Conservation (phyloP, 2,888 invertebrate genomes). For the Creontiades dilutus region DNA sequence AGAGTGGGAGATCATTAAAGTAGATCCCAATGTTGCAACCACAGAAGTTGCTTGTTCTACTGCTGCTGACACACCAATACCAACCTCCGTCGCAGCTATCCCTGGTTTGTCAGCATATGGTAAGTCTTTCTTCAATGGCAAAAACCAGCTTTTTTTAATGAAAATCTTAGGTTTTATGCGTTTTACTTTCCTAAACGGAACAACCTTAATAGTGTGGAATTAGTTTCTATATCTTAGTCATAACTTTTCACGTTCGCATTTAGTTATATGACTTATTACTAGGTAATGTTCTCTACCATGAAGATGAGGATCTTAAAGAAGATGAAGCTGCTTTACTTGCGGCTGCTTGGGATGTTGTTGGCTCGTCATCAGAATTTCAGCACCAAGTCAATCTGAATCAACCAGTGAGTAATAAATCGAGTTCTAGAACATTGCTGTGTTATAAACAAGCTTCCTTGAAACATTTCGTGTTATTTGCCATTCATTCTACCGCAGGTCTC, state of each 20-base stretch:
- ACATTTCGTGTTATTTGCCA: not conserved
- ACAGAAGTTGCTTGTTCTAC: constrained; percentile 62
- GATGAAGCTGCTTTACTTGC: constrained; percentile 76
- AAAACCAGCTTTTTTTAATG: not conserved
- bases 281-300: constrained; percentile 73
- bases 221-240: too few relatives aligned
- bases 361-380: constrained; percentile 79
- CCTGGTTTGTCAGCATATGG: constrained; percentile 57
- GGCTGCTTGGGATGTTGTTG: constrained; percentile 79
- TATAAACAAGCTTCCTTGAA: not conserved
- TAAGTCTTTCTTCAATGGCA: not conserved
- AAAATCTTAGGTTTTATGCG: too few relatives aligned
- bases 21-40: constrained; percentile 72
- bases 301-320: constrained; percentile 74
- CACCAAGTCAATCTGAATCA: constrained; percentile 68
- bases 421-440: not conserved
- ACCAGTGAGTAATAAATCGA: constrained; percentile 14
- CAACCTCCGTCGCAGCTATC: constrained; percentile 44
- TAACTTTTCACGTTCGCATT: too few relatives aligned
- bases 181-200: too few relatives aligned
- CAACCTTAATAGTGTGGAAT: too few relatives aligned
- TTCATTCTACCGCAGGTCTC: constrained; percentile 74
- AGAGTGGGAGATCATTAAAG: constrained; percentile 74
- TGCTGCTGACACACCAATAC: constrained; percentile 24
- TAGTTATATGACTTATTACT: not conserved